Conservation (phyloP, 2,797 vertebrate species). For the Cottoperca gobio region DNA sequence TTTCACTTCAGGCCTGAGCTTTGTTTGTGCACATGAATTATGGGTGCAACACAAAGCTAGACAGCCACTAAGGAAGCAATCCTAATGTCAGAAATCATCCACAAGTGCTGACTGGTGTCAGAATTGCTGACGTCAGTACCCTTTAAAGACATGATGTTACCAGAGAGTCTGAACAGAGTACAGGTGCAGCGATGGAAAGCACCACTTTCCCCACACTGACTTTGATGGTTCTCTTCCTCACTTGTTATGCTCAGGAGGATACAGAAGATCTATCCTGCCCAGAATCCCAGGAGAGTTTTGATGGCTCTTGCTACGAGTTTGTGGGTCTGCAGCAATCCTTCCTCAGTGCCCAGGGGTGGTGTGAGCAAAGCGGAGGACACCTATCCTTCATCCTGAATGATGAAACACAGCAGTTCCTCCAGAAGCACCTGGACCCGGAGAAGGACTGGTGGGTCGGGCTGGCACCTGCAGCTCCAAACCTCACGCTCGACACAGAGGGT, state of each 20-base stretch:
- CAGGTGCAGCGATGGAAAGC: slow-evolving; percentile 76
- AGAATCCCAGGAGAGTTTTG: slow-evolving; percentile 87
- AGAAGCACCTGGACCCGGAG: slow-evolving; percentile 85
- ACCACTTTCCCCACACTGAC: slow-evolving; percentile 49
- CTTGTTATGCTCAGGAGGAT: slow-evolving; percentile 62
- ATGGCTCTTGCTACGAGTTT: slow-evolving; percentile 92
- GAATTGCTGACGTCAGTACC: slow-evolving; percentile 63
- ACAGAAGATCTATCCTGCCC: slow-evolving; percentile 78
- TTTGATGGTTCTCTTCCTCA: slow-evolving; percentile 58
- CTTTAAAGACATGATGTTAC: slow-evolving; percentile 76
- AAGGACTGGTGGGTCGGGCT: slow-evolving; percentile 95
- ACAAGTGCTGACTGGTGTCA: slow-evolving; percentile 48
- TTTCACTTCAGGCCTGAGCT: slow-evolving; percentile 56
- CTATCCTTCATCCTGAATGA: slow-evolving; percentile 90
- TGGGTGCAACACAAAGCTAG: slow-evolving; percentile 73
- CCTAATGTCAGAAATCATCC: slow-evolving; percentile 52
- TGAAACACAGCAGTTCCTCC: slow-evolving; percentile 91
- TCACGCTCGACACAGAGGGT: slow-evolving; percentile 81
- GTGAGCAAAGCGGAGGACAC: slow-evolving; percentile 92
- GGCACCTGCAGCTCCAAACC: slow-evolving; percentile 80
- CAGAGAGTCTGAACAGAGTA: slow-evolving; percentile 48
- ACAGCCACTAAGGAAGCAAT: slow-evolving; percentile 31
- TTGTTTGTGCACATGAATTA: slow-evolving; percentile 71
- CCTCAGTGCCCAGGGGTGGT: slow-evolving; percentile 90
- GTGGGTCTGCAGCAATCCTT: slow-evolving; percentile 85